phyloP scores from a whole-genome alignment of 1,140 invertebrate species.

The Anthonomus grandis region DNA sequence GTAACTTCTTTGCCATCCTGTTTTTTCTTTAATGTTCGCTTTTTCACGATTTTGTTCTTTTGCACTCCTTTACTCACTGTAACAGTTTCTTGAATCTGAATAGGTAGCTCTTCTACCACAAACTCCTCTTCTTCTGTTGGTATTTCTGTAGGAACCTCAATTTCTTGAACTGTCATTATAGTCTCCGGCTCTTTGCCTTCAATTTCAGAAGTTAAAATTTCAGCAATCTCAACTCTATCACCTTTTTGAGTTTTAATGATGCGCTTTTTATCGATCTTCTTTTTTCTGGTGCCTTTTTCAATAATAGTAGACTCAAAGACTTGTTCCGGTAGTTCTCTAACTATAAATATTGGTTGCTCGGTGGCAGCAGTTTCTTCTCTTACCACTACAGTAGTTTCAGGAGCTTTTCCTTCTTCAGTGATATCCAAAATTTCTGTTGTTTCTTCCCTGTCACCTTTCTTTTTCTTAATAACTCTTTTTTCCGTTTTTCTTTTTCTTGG shows the following conservation, averaged over 20 bases:
- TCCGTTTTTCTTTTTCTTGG: conserved; percentile 41
- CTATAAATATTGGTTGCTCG: conserved; percentile 31
- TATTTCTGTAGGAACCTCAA: conserved; percentile 36
- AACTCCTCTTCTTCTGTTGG: conserved; percentile 30
- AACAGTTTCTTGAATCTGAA: conserved; percentile 38
- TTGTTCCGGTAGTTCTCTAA: conserved; percentile 43
- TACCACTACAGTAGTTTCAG: conserved; percentile 36
- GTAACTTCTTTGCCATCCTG: conserved; percentile 38
- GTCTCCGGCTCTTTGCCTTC: conserved; percentile 48
- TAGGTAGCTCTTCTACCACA: conserved; percentile 40
- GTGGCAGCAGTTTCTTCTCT: conserved; percentile 30
- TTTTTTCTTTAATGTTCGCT: conserved; percentile 39
- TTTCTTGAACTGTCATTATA: conserved; percentile 40
- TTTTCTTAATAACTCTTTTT: conserved; percentile 48
- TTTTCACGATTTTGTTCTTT: conserved; percentile 33
- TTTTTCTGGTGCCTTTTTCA: conserved; percentile 45
- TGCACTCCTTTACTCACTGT: conserved; percentile 35
- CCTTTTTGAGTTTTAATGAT: conserved; percentile 40
- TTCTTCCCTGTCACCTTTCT: conserved; percentile 49
- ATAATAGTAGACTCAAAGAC: conserved; percentile 39
- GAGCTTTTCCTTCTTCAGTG: conserved; percentile 47
- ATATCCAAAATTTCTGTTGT: conserved; percentile 51
- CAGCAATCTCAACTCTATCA: conserved; percentile 35
- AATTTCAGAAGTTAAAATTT: conserved; percentile 45
- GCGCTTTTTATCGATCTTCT: conserved; percentile 44